A percentile compares a stretch with the other conserved stretches of the same genome.
phyloP scores from a whole-genome alignment of 1,140 invertebrate species.

The Drosophila auraria region DNA sequence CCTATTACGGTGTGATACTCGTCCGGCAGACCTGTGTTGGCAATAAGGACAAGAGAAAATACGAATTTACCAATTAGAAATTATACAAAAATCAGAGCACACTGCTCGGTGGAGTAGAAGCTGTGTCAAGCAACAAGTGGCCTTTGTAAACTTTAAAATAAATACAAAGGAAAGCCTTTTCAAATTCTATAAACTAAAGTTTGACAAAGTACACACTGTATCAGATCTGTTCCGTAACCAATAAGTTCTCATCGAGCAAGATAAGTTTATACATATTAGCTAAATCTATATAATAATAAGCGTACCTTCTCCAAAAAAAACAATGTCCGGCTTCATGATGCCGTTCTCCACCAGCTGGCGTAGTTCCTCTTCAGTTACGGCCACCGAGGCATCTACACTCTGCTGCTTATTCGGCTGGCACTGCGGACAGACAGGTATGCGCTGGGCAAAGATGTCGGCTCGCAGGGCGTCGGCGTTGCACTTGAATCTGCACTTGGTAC shows the following conservation, averaged over 20 bases:
- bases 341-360: slow-evolving; percentile 86
- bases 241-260: slow-evolving; percentile 3
- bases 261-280: not conserved
- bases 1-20: slow-evolving; percentile 94
- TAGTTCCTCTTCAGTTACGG: slow-evolving; percentile 71
- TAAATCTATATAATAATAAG: not conserved
- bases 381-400: slow-evolving; percentile 75
- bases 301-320: slow-evolving; percentile 96
- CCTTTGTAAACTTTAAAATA: not conserved
- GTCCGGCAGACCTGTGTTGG: slow-evolving; percentile 90
- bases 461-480: slow-evolving; percentile 92
- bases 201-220: slow-evolving; percentile 5
- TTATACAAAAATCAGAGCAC: not conserved
- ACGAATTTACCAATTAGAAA: not conserved
- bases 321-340: slow-evolving; percentile 97
- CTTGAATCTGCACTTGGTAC: slow-evolving; percentile 92
- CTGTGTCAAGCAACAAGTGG: slow-evolving; percentile 1
- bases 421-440: slow-evolving; percentile 92
- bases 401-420: slow-evolving; percentile 86
- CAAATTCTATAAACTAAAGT: not conserved
- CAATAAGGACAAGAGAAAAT: slow-evolving; percentile 23
- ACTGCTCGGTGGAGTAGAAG: not conserved
- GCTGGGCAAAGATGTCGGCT: slow-evolving; percentile 92
- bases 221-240: not conserved
- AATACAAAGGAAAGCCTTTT: not conserved